phyloP scores from a whole-genome alignment of 1,140 invertebrate genomes.

The Palaemon carinicauda region DNA sequence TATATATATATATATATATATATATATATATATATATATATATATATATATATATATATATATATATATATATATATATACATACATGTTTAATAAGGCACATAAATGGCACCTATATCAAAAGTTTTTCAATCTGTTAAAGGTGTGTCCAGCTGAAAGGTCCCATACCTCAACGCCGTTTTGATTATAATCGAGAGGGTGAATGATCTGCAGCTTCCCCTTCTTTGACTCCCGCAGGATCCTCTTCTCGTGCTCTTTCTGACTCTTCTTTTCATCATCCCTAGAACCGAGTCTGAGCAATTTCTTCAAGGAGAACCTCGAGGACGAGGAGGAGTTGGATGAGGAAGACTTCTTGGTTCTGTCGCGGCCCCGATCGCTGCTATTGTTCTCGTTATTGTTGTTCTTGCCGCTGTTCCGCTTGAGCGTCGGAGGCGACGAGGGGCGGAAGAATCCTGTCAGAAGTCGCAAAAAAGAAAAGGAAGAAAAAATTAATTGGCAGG shows the following conservation, averaged over 20 bases:
- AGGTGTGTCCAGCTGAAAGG: background rate
- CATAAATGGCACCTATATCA: too few species aligned
- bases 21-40: too few species aligned
- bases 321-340: background rate
- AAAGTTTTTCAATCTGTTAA: too few species aligned
- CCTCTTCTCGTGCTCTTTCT: slow-evolving; percentile 59
- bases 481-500: background rate
- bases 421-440: slow-evolving; percentile 44
- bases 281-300: slow-evolving; percentile 77
- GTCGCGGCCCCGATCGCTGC: slow-evolving; percentile 26
- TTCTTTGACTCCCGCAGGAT: slow-evolving; percentile 45
- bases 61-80: too few species aligned
- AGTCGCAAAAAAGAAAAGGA: background rate
- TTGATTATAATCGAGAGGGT: slow-evolving; percentile 84
- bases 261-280: slow-evolving; percentile 60
- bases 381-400: background rate
- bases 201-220: slow-evolving; percentile 79
- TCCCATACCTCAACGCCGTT: slow-evolving; percentile 68
- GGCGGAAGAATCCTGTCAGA: slow-evolving; percentile 45
- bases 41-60: too few species aligned
- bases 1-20: too few species aligned
- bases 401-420: background rate
- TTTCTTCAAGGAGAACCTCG: slow-evolving; percentile 81
- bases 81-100: too few species aligned
- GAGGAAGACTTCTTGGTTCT: slow-evolving; percentile 40